These are phyloP conservation scores for Stenopsyche tienmushanensis DNA, from an alignment of 1,140 invertebrate genomes.

Conservation along the genomic window DNA sequence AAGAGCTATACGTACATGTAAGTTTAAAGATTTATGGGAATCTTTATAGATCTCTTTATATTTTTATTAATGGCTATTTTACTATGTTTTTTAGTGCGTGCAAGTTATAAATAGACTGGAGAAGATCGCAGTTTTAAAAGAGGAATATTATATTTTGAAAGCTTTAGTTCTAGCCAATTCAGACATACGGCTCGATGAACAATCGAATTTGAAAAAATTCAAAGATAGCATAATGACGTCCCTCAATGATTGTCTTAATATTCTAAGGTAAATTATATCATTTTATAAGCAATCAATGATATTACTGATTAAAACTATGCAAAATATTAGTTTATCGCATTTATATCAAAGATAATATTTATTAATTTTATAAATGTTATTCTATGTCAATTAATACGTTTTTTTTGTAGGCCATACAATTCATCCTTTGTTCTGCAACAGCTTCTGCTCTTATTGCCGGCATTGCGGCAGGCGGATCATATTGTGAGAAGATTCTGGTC, in stretches of 20 bases:
- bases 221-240: slow-evolving; percentile 83
- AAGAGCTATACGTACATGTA: slow-evolving; percentile 83
- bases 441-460: slow-evolving; percentile 84
- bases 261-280: slow-evolving; percentile 62
- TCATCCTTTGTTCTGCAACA: slow-evolving; percentile 74
- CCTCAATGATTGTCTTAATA: slow-evolving; percentile 81
- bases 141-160: slow-evolving; percentile 92
- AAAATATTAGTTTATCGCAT: no score
- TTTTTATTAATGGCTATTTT: background rate
- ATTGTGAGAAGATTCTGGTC: slow-evolving; percentile 89
- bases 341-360: no score
- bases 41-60: background rate
- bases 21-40: slow-evolving; percentile 45
- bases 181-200: slow-evolving; percentile 87
- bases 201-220: slow-evolving; percentile 79
- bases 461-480: slow-evolving; percentile 85
- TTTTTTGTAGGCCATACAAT: slow-evolving; percentile 62
- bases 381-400: slow-evolving; percentile 10
- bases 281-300: slow-evolving; percentile 2
- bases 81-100: slow-evolving; percentile 62
- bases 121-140: slow-evolving; percentile 75
- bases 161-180: slow-evolving; percentile 90
- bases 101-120: slow-evolving; percentile 87
- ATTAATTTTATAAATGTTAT: no score
- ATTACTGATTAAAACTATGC: no score